These are phyloP conservation scores for Globicephala melas DNA, from an alignment of 2,113 vertebrate species.

Conservation along the genomic window DNA sequence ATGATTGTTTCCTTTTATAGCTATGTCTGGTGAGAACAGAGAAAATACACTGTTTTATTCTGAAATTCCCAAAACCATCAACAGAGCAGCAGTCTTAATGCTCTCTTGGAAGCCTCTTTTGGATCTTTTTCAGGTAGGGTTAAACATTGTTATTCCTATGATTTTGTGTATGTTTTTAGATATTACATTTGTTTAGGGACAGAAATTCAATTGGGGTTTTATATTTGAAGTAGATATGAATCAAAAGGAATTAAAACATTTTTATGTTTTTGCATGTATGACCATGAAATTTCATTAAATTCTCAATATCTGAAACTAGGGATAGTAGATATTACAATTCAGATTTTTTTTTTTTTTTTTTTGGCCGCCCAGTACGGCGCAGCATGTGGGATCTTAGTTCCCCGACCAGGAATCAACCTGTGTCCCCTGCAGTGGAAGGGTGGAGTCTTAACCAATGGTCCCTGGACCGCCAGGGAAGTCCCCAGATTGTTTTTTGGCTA, in stretches of 20 bases:
- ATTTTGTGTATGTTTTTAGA: background rate
- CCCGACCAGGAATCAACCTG: background rate
- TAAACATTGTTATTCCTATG: background rate
- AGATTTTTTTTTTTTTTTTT: background rate
- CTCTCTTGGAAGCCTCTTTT: slow-evolving; percentile 89
- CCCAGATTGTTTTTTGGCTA: background rate
- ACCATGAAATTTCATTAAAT: background rate
- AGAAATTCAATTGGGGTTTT: slow-evolving; percentile 8
- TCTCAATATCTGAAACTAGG: background rate
- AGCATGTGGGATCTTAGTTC: background rate
- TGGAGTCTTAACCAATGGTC: background rate
- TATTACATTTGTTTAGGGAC: background rate
- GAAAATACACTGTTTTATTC: slow-evolving; percentile 90
- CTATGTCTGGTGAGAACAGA: slow-evolving; percentile 89
- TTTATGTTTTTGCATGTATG: background rate
- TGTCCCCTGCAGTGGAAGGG: background rate
- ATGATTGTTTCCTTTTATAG: slow-evolving; percentile 62
- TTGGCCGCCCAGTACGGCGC: background rate
- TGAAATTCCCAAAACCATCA: slow-evolving; percentile 87
- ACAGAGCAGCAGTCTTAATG: slow-evolving; percentile 84
- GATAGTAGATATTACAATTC: background rate
- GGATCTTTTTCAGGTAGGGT: slow-evolving; percentile 87
- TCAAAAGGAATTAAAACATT: slow-evolving; percentile 29
- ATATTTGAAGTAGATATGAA: slow-evolving; percentile 11
- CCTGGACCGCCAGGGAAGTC: background rate